These are phyloP conservation scores for Puntigrus tetrazona DNA, from an alignment of 2,113 vertebrate genomes.

Conservation along the genomic window DNA sequence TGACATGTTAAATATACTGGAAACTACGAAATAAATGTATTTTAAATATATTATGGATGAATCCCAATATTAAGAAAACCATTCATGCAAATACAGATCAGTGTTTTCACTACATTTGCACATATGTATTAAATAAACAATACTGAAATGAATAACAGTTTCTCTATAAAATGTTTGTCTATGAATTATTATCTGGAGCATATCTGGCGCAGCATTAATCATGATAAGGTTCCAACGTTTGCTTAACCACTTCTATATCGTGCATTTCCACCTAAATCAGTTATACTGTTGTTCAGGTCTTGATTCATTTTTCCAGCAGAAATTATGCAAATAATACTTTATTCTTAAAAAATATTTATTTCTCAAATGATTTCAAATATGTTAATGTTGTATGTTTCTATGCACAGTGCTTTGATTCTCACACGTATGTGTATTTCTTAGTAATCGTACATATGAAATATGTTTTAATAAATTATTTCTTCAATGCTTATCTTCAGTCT, in stretches of 20 bases:
- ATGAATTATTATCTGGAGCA: constrained; percentile 11
- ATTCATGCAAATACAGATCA: neutral
- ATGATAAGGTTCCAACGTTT: neutral
- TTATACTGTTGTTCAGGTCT: neutral
- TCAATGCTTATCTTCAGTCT: neutral
- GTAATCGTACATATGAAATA: neutral
- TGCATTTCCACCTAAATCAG: too few relatives aligned
- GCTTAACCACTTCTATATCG: too few relatives aligned
- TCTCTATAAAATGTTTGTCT: neutral
- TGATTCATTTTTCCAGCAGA: neutral
- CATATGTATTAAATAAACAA: neutral
- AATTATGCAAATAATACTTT: neutral
- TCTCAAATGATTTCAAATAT: neutral
- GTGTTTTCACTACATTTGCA: neutral
- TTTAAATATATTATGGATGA: neutral
- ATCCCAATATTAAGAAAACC: neutral
- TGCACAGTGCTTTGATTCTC: constrained; percentile 17
- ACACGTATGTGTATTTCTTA: neutral
- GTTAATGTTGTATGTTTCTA: neutral
- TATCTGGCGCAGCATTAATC: neutral
- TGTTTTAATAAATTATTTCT: neutral
- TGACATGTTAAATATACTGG: too few relatives aligned
- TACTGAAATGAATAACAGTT: neutral
- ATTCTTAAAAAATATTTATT: neutral
- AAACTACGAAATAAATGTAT: too few relatives aligned